These are phyloP conservation scores for Diarsia brunnea DNA, from an alignment of 2,888 invertebrate genomes.

Conservation along the genomic window DNA sequence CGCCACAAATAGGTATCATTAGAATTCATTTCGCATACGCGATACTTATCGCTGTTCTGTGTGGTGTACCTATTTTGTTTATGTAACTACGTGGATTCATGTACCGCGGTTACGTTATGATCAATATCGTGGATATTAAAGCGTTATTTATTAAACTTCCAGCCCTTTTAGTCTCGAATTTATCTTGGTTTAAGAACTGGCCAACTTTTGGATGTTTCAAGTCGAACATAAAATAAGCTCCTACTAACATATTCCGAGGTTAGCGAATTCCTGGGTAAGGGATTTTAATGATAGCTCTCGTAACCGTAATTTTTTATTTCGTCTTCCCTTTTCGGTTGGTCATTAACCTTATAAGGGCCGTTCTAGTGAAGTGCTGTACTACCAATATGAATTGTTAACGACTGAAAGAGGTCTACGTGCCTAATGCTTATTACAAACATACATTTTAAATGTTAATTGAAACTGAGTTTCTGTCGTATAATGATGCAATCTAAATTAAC, in stretches of 20 bases:
- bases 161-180: conserved; percentile 50
- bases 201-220: conserved; percentile 55
- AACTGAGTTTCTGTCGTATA: conserved; percentile 8
- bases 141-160: conserved; percentile 62
- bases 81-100: conserved; percentile 69
- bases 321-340: conserved; percentile 64
- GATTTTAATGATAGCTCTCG: conserved; percentile 69
- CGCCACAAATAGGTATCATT: conserved; percentile 71
- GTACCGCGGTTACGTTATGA: conserved; percentile 64
- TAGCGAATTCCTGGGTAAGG: conserved; percentile 65
- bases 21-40: conserved; percentile 77
- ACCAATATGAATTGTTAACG: conserved; percentile 58
- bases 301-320: conserved; percentile 70
- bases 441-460: not conserved
- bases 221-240: conserved; percentile 63
- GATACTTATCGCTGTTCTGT: conserved; percentile 72
- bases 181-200: conserved; percentile 62
- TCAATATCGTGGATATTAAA: conserved; percentile 66
- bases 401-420: conserved; percentile 30
- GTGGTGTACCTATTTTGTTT: conserved; percentile 68
- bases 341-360: conserved; percentile 64
- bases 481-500: not conserved
- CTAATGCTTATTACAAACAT: conserved; percentile 24
- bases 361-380: conserved; percentile 54
- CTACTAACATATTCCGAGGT: conserved; percentile 66